Evolutionary conservation across 2,797 vertebrate genomes (phyloP).

Genomic region (Pelodytes ibericus): DNA sequence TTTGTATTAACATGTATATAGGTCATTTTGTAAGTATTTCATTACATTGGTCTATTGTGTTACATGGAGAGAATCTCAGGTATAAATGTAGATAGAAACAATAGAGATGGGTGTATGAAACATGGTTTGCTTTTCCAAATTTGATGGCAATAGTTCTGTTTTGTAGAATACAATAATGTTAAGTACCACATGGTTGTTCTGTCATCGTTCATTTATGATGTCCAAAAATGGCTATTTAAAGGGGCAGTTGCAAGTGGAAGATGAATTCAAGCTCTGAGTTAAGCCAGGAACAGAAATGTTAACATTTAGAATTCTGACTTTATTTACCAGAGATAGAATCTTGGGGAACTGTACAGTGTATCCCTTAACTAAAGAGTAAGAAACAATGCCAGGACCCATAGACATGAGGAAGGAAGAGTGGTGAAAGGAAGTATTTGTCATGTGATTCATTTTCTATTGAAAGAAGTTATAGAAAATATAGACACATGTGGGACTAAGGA

Average conservation of each 20-base stretch:
- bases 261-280: too few species aligned
- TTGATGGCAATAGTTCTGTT: not conserved
- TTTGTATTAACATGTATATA: slow-evolving; percentile 52
- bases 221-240: slow-evolving; percentile 20
- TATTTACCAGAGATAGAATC: too few species aligned
- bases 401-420: too few species aligned
- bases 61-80: slow-evolving; percentile 42
- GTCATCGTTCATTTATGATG: slow-evolving; percentile 15
- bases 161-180: slow-evolving; percentile 7
- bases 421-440: too few species aligned
- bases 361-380: too few species aligned
- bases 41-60: slow-evolving; percentile 44
- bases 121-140: slow-evolving; percentile 1
- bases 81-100: slow-evolving; percentile 34
- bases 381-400: too few species aligned
- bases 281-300: too few species aligned
- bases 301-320: too few species aligned
- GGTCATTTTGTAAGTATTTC: slow-evolving; percentile 46
- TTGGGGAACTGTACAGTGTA: too few species aligned
- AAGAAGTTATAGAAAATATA: too few species aligned
- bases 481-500: too few species aligned
- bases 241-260: not conserved
- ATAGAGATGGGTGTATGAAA: slow-evolving; percentile 23
- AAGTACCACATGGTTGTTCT: slow-evolving; percentile 18
- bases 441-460: too few species aligned